Base-by-base conservation (phyloP, 2,888 invertebrate species). In the Uloborus plumipes region DNA sequence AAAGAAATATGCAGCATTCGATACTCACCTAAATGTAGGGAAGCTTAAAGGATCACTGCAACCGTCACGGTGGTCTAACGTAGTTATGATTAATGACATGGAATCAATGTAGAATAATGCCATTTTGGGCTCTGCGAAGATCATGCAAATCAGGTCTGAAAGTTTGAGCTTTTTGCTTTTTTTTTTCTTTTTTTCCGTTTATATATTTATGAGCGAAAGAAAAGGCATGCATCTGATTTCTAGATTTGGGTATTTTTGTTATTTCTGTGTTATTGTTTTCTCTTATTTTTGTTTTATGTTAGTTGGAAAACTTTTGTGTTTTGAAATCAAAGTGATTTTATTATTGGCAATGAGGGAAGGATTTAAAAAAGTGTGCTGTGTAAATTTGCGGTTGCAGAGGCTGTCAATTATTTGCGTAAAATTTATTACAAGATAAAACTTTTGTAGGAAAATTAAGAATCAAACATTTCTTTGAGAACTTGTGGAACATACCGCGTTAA, bases 51-150 rank as follows among this genome's bases (percentile, higher is more conserved):
- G 74, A 74, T 74, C 55, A 65, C 18, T 15, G 26, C 15, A 55
- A 26, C 66, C 58, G 74, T 74, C 74, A 66, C n/a, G 55, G 47
- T 55, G 58, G 66, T 59, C 55, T 66, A 66, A 74, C 55, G 49
- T 74, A 74, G 74, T 74, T 74, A 74, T 74, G 74, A 74, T 72
- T 72, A 72, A 72, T 72, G 71, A 72, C 61, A 16, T 50, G 22
- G 74, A 74, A 74, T 74, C 74, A 74, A 74, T 74, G 66, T 74
- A 49, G 58, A 74, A 74, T 74, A 74, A 74, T 74, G 39, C 74
- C 50, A 22, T 39, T 58, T 18, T 66, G 61, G 66, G 74, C 74
- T 66, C 66, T 61, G 18, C 11, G 58, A 66, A 73, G 66, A 66
- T 66, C 74, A 74, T 74, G 74, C 74, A 74, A 74, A 74, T 74